Evolutionary conservation across 2,888 invertebrate species (phyloP).

Genomic region (Epinotia ramella): DNA sequence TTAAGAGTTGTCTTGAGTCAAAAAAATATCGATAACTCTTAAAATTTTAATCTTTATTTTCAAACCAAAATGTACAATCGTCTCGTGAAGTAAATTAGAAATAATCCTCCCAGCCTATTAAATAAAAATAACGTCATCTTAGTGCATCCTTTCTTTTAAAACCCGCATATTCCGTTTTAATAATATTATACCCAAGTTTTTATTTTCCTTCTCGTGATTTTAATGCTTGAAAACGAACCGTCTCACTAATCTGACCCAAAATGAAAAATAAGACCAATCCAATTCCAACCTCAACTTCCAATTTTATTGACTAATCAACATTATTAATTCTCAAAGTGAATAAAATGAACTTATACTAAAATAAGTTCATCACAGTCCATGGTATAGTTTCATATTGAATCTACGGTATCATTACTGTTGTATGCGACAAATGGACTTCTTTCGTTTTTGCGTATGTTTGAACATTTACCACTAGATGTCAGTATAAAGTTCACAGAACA

Average conservation of each 20-base stretch:
- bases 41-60: conserved; percentile 26
- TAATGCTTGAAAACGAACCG: too few species aligned
- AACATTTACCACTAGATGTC: background rate
- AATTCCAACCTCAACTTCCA: background rate
- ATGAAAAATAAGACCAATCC: background rate
- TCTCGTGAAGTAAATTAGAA: conserved; percentile 28
- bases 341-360: background rate
- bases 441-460: background rate
- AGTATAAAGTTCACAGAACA: background rate
- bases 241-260: background rate
- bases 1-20: conserved; percentile 49
- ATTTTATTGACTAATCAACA: background rate
- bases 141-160: background rate
- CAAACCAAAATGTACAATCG: background rate
- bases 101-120: background rate
- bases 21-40: conserved; percentile 35
- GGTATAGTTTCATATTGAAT: too few species aligned
- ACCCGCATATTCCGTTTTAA: background rate
- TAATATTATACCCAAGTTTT: too few species aligned
- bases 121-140: background rate
- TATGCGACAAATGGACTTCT: too few species aligned
- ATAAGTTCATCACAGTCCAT: background rate
- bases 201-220: too few species aligned
- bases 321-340: background rate
- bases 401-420: too few species aligned